phyloP scores from a whole-genome alignment of 2,797 vertebrate species.

The Nasua narica region DNA sequence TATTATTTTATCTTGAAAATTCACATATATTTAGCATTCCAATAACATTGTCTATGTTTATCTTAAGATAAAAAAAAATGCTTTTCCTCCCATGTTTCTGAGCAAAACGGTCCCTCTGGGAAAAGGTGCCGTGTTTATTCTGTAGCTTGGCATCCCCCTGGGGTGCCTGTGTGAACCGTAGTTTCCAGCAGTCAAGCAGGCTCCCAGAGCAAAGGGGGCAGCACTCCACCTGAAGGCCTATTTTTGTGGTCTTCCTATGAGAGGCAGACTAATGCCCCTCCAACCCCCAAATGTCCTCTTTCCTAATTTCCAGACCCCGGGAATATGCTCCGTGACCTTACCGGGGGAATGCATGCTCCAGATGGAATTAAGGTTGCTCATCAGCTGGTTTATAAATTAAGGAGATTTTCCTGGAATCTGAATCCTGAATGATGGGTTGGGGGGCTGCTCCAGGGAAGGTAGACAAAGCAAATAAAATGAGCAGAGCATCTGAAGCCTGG shows the following conservation, averaged over 20 bases:
- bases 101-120: conserved; percentile 12
- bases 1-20: conserved; percentile 38
- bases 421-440: neutral
- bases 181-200: neutral
- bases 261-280: neutral
- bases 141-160: neutral
- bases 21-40: conserved; percentile 41
- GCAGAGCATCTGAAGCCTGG: neutral
- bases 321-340: neutral
- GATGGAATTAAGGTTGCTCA: neutral
- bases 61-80: conserved; percentile 55
- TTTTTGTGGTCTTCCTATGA: neutral
- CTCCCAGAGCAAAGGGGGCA: neutral
- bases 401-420: neutral
- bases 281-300: neutral
- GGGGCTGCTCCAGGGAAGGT: neutral
- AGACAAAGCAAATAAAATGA: neutral
- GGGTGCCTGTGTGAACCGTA: neutral
- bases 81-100: neutral
- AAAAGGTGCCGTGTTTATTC: neutral
- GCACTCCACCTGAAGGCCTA: too few species aligned
- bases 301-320: neutral
- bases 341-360: neutral
- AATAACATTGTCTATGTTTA: conserved; percentile 32
- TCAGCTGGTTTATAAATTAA: neutral